These are phyloP conservation scores for Tetranychus piercei DNA, from an alignment of 2,888 invertebrate genomes.

Conservation along the genomic window DNA sequence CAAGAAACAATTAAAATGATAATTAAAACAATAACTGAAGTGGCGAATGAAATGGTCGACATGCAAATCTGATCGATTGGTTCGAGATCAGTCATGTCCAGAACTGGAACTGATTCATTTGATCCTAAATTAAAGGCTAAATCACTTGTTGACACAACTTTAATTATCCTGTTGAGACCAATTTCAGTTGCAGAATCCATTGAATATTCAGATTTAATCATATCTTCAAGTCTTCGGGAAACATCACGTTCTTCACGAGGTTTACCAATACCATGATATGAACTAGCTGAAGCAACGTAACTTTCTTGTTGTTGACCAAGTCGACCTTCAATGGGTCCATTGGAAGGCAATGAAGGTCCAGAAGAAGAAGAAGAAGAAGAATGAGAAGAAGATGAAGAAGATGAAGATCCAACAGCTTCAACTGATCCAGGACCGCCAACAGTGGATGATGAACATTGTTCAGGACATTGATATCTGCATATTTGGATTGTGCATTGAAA, in stretches of 20 bases:
- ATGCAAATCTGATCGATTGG: conserved; percentile 51
- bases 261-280: conserved; percentile 19
- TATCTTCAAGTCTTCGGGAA: not conserved
- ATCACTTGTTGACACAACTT: conserved; percentile 73
- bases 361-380: not conserved
- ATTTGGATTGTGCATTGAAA: conserved; percentile 89
- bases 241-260: conserved; percentile 27
- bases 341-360: conserved; percentile 3
- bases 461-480: conserved; percentile 76
- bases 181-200: conserved; percentile 23
- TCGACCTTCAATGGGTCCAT: not conserved
- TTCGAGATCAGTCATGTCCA: conserved; percentile 18
- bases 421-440: conserved; percentile 1
- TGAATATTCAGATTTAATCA: conserved; percentile 1
- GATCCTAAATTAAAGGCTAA: conserved; percentile 53
- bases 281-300: conserved; percentile 11
- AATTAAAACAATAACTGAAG: conserved; percentile 60
- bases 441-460: conserved; percentile 51
- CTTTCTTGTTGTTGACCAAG: conserved; percentile 22
- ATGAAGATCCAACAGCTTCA: not conserved
- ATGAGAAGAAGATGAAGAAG: not conserved
- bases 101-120: conserved; percentile 19
- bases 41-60: conserved; percentile 81
- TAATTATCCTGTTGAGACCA: conserved; percentile 29
- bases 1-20: conserved; percentile 66